Evolutionary conservation across 2,888 invertebrate genomes (phyloP).

Genomic region (Drymonia ruficornis): DNA sequence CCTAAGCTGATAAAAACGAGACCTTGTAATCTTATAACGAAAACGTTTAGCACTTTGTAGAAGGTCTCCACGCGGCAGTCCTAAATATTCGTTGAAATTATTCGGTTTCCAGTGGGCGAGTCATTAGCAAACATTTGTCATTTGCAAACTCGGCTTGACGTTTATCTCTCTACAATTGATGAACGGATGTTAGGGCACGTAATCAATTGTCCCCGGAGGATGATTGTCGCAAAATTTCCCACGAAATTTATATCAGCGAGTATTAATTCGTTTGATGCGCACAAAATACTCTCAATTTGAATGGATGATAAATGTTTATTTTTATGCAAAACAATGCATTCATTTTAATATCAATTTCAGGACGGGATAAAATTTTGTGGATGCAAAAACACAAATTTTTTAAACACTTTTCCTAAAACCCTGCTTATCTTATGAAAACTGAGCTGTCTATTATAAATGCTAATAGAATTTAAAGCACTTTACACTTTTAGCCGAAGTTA

Average conservation of each 20-base stretch:
- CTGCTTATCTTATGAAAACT: too few relatives aligned
- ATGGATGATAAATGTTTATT: conserved; percentile 14
- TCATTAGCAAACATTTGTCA: conserved; percentile 82
- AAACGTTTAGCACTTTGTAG: neutral
- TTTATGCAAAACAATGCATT: conserved; percentile 5
- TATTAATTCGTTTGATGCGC: conserved; percentile 50
- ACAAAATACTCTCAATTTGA: conserved; percentile 36
- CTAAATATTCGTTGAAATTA: conserved; percentile 64
- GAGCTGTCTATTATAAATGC: too few relatives aligned
- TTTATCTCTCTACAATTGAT: conserved; percentile 78
- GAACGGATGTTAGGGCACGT: conserved; percentile 75
- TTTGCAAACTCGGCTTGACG: conserved; percentile 76
- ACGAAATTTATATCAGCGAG: conserved; percentile 47
- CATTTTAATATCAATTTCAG: neutral
- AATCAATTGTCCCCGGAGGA: conserved; percentile 72
- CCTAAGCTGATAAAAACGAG: too few relatives aligned
- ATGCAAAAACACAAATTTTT: too few relatives aligned
- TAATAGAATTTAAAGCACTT: too few relatives aligned
- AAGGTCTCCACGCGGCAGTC: neutral
- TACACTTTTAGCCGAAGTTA: neutral
- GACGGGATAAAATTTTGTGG: neutral
- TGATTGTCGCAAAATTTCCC: conserved; percentile 62
- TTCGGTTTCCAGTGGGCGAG: conserved; percentile 66
- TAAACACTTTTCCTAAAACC: too few relatives aligned
- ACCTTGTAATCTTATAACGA: too few relatives aligned